Conservation (phyloP, 2,797 vertebrate genomes). For the Hozukius guyotensis region DNA sequence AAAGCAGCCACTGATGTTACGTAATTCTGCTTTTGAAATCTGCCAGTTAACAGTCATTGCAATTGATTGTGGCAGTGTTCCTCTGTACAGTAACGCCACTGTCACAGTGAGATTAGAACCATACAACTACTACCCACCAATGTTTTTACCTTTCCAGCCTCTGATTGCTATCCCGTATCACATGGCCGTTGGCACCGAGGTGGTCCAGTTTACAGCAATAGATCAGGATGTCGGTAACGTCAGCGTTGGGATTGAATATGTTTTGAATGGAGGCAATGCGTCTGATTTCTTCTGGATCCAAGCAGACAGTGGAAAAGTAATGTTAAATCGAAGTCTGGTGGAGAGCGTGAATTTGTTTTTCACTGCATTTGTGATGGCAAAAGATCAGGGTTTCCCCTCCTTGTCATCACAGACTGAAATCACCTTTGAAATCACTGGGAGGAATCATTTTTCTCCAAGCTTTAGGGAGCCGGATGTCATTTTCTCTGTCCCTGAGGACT, state of each 20-base stretch:
- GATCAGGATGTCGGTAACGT: conserved; percentile 72
- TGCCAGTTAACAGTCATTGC: conserved; percentile 73
- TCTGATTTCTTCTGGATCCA: conserved; percentile 79
- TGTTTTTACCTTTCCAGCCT: conserved; percentile 69
- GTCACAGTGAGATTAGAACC: conserved; percentile 74
- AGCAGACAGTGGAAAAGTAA: conserved; percentile 68
- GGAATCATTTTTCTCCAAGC: conserved; percentile 76
- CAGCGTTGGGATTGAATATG: conserved; percentile 68
- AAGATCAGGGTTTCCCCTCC: conserved; percentile 75
- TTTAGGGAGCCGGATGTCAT: conserved; percentile 63
- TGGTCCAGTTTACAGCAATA: conserved; percentile 74
- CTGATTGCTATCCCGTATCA: conserved; percentile 72
- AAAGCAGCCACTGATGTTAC: conserved; percentile 70
- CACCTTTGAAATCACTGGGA: conserved; percentile 75
- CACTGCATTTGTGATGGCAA: conserved; percentile 68
- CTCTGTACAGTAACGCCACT: conserved; percentile 60
- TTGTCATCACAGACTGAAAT: conserved; percentile 73
- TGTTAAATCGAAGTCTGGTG: conserved; percentile 64
- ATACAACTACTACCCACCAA: conserved; percentile 77
- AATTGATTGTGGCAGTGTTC: conserved; percentile 71
- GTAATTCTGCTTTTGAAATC: conserved; percentile 50
- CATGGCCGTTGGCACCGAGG: conserved; percentile 69
- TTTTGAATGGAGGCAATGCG: conserved; percentile 75
- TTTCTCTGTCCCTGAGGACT: conserved; percentile 82
- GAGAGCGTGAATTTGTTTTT: conserved; percentile 55